Base-by-base conservation (phyloP, 2,113 vertebrate species). In the Sphaerodactylus townsendi region DNA sequence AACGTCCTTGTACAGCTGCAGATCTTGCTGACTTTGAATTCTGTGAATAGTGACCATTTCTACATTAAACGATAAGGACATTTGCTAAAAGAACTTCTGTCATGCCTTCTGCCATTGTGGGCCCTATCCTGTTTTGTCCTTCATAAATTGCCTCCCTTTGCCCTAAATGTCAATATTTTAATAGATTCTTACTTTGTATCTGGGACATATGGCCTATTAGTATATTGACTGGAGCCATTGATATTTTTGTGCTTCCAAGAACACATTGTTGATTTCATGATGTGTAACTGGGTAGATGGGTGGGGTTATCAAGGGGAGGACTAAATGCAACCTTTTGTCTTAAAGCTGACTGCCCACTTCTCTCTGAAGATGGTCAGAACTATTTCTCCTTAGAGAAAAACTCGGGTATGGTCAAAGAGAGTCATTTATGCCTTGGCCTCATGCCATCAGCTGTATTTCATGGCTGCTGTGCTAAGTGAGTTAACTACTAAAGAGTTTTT, bases 401-500 rank as follows among this genome's bases (percentile, higher is more conserved):
- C 78, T 88, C 75, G 56, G 6, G 84, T 75, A 76, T 56, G 59
- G 50, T 91, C 77, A 4, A 81, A 79, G 79, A 84, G 90, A 89
- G 87, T 79, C 82, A 21, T 33, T 88, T 70, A 82, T 8, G 84
- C 80, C 35, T 86, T 87, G 93, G 91, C 93, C 73, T 65, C 0
- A 0, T 86, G 92, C 91, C 91, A 90, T 30, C 10, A 78, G 41
- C 82, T 86, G 86, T 87, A 93, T 93, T 92, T 91, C 88, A 93
- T 81, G 89, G 90, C 93, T 77, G 86, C 86, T 88, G 71, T 86
- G 77, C 88, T 90, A 90, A 93, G 93, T 92, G 92, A 93, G 92
- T 94, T 93, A 94, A 91, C 92, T 93, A 89, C 86, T 84, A 85
- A 88, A 91, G 90, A 90, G 92, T 93, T 94, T 93, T 93, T 92